Conservation (phyloP, 1,140 invertebrate genomes). For the Pachyrhynchus sulphureomaculatus region DNA sequence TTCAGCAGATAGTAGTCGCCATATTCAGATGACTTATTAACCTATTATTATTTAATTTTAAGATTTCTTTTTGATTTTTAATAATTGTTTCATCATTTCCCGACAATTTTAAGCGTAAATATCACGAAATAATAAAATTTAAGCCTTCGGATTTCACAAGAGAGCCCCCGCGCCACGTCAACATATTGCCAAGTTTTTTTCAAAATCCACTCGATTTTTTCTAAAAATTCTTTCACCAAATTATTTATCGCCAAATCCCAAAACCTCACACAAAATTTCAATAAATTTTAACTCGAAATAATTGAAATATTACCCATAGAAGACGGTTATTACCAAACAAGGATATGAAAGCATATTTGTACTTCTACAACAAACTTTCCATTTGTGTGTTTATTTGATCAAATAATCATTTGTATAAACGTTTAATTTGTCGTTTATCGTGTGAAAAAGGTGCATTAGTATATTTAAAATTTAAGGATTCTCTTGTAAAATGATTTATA, state of each 20-base stretch:
- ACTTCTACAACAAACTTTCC: conserved; percentile 24
- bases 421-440: not conserved
- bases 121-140: conserved; percentile 7
- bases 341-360: conserved; percentile 27
- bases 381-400: conserved; percentile 10
- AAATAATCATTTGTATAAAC: not conserved
- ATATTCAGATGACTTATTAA: conserved; percentile 52
- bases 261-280: conserved; percentile 2
- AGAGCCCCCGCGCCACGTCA: conserved; percentile 45
- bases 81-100: not conserved
- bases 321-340: conserved; percentile 23
- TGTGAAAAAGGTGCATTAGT: not conserved
- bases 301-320: not conserved
- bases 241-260: not conserved
- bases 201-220: conserved; percentile 29
- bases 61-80: conserved; percentile 15
- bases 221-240: not conserved
- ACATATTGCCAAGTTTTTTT: conserved; percentile 44
- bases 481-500: not conserved
- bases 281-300: not conserved
- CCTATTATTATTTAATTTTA: conserved; percentile 46
- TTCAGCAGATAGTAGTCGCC: conserved; percentile 46
- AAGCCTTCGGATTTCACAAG: not conserved
- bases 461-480: not conserved
- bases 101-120: not conserved